phyloP scores from a whole-genome alignment of 2,888 invertebrate species.

The Hartigia nigra region DNA sequence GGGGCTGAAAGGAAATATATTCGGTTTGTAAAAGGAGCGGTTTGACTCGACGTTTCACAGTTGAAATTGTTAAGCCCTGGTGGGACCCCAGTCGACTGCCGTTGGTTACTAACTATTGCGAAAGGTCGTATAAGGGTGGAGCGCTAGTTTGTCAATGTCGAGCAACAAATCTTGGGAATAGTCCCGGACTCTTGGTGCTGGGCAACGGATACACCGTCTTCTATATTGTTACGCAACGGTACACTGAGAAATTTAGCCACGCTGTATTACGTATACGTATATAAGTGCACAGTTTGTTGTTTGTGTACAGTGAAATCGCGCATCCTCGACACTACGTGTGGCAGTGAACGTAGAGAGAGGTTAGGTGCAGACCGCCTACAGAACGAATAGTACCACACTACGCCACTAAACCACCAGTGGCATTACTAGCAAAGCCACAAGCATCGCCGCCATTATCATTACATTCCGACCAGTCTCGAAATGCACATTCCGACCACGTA shows the following conservation, averaged over 20 bases:
- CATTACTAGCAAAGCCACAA: background rate
- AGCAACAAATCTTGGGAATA: constrained; percentile 50
- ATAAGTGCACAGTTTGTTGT: background rate
- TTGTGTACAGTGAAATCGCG: background rate
- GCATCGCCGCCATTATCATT: background rate
- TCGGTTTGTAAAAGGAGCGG: background rate
- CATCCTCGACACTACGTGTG: background rate
- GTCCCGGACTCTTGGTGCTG: constrained; percentile 10
- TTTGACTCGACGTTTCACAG: background rate
- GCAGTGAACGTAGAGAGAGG: background rate
- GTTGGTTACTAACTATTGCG: background rate
- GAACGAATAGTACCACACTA: background rate
- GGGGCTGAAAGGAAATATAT: background rate
- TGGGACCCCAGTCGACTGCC: background rate
- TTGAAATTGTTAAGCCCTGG: constrained; percentile 1
- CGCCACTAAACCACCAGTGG: background rate
- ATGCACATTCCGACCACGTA: background rate
- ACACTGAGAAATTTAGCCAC: background rate
- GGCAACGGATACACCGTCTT: background rate
- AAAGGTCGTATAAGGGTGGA: constrained; percentile 1
- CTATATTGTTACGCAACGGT: background rate
- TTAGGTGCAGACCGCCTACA: background rate
- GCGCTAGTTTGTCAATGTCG: constrained; percentile 47
- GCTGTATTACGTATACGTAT: background rate
- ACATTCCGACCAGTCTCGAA: background rate